These are phyloP conservation scores for Porphyrio hochstetteri DNA, from an alignment of 2,113 vertebrate species.

Conservation along the genomic window DNA sequence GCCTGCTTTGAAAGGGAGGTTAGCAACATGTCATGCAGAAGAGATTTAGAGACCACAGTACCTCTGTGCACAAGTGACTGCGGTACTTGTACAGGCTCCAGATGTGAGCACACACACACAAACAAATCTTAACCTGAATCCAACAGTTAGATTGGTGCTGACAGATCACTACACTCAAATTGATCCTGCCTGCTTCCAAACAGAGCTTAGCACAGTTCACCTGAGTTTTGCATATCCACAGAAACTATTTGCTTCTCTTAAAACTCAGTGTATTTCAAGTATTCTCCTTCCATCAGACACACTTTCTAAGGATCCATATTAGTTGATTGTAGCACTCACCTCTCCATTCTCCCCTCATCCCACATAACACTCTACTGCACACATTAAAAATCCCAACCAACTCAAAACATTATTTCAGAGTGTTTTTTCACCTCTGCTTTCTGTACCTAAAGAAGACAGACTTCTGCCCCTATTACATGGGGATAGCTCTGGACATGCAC, in stretches of 20 bases:
- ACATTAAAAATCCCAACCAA: no score
- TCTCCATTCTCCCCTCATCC: not conserved
- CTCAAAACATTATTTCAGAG: not conserved
- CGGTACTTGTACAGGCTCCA: not conserved
- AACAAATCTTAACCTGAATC: not conserved
- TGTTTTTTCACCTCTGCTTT: not conserved
- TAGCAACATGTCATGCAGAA: not conserved
- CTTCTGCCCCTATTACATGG: not conserved
- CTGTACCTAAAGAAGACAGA: not conserved
- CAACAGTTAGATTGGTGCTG: not conserved
- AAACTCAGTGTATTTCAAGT: not conserved
- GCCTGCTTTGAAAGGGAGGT: not conserved
- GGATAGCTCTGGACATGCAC: rapidly evolving
- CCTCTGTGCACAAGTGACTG: not conserved
- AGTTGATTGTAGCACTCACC: not conserved
- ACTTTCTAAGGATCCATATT: not conserved
- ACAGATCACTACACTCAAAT: not conserved
- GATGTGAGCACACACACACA: not conserved
- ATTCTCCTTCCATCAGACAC: not conserved
- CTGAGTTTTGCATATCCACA: not conserved
- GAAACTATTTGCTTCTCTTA: not conserved
- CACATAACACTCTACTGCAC: not conserved
- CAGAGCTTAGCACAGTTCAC: not conserved
- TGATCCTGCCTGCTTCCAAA: not conserved
- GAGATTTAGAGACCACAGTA: not conserved